Evolutionary conservation across 2,113 vertebrate genomes (phyloP).

Genomic region (Nettapus auritus): DNA sequence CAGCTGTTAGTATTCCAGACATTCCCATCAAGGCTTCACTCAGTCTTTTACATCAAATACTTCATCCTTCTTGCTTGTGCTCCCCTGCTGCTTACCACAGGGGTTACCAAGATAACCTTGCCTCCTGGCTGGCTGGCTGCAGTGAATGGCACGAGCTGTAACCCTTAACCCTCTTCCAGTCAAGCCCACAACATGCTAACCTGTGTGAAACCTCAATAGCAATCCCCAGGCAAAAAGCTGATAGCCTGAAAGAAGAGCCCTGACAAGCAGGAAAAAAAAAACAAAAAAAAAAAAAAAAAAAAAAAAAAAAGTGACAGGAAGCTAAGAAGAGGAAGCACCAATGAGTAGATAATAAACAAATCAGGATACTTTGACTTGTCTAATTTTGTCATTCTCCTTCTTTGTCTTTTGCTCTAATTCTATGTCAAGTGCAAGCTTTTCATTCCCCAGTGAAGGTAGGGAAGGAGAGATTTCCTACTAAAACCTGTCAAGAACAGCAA

Average conservation of each 20-base stretch:
- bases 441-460: neutral
- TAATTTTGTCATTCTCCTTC: slow-evolving; percentile 23
- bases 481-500: neutral
- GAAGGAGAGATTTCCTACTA: neutral
- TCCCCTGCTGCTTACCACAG: neutral
- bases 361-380: neutral
- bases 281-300: neutral
- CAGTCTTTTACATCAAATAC: neutral
- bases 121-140: neutral
- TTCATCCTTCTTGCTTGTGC: neutral
- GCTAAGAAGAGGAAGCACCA: neutral
- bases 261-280: neutral
- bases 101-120: neutral
- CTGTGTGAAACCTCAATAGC: neutral
- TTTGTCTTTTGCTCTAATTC: neutral
- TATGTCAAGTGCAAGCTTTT: neutral
- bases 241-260: neutral
- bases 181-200: neutral
- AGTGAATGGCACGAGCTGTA: neutral
- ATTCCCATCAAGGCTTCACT: neutral
- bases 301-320: neutral
- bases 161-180: slow-evolving; percentile 17
- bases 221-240: neutral
- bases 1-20: neutral
- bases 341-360: neutral